Evolutionary conservation across 2,113 vertebrate species (phyloP).

Genomic region (Sarotherodon lohbergeri): DNA sequence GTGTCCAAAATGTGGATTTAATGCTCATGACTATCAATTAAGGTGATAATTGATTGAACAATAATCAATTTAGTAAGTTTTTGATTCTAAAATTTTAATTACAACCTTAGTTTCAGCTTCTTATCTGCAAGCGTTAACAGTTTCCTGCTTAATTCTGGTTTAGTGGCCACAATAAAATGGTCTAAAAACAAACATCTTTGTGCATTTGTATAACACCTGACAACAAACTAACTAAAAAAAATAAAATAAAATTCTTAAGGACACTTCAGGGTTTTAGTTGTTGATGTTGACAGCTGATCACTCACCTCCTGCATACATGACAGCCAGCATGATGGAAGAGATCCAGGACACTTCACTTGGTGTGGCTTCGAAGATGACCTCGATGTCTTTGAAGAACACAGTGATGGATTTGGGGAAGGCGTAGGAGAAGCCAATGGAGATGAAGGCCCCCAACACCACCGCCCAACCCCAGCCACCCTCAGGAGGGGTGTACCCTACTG

Average conservation of each 20-base stretch:
- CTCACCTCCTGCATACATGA: conserved; percentile 89
- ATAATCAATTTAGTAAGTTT: rapidly evolving
- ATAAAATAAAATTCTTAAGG: not conserved
- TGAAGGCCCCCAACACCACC: conserved; percentile 88
- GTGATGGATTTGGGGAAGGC: conserved; percentile 98
- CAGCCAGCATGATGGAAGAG: conserved; percentile 95
- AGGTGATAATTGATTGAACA: not conserved
- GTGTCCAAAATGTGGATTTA: not conserved
- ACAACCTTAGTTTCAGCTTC: not conserved
- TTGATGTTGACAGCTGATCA: not conserved
- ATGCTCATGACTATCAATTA: too few species aligned
- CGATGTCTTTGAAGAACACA: conserved; percentile 97
- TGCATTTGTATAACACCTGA: not conserved
- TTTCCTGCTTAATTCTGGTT: not conserved
- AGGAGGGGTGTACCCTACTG: conserved; percentile 85
- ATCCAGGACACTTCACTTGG: conserved; percentile 96
- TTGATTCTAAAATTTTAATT: not conserved
- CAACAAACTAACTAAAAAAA: rapidly evolving
- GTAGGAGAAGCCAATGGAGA: conserved; percentile 97
- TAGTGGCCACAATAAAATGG: rapidly evolving
- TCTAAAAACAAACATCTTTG: not conserved
- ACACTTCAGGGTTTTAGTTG: not conserved
- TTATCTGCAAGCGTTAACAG: rapidly evolving
- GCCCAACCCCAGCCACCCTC: conserved; percentile 98
- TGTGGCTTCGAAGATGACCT: conserved; percentile 84